phyloP scores from a whole-genome alignment of 2,113 vertebrate genomes.

The Hystrix brachyura region DNA sequence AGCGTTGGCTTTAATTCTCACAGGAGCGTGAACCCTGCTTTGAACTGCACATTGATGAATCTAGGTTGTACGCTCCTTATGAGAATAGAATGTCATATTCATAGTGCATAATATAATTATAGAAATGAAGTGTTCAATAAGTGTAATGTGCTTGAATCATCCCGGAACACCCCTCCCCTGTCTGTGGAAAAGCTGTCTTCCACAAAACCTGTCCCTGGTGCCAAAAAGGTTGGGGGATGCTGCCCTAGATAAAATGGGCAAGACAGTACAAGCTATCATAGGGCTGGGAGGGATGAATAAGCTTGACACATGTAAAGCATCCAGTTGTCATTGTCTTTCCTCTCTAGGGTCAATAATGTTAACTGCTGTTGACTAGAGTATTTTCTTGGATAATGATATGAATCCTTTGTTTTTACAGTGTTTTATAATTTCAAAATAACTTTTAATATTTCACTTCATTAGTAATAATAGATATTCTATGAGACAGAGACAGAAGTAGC shows the following conservation, averaged over 20 bases:
- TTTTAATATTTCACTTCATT: not conserved
- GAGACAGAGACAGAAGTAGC: constrained; percentile 12
- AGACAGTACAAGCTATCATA: not conserved
- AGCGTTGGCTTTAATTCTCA: not conserved
- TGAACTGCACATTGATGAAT: not conserved
- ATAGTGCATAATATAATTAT: not conserved
- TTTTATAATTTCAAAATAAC: constrained; percentile 41
- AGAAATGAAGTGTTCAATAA: not conserved
- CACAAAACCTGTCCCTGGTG: not conserved
- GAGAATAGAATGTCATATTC: not conserved
- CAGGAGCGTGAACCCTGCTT: not conserved
- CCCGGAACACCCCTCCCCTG: not conserved
- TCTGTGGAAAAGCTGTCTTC: not conserved
- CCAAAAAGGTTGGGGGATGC: not conserved
- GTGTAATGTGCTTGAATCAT: not conserved
- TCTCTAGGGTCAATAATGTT: not conserved
- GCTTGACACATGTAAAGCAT: not conserved
- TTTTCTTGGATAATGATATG: not conserved
- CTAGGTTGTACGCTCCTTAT: not conserved
- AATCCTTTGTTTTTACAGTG: not conserved
- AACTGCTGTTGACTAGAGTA: not conserved
- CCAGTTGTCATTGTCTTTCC: not conserved
- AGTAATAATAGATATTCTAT: not conserved
- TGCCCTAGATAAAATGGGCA: not conserved
- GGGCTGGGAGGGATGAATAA: not conserved